phyloP scores from a whole-genome alignment of 2,797 vertebrate species.

The Leptodactylus fallax region DNA sequence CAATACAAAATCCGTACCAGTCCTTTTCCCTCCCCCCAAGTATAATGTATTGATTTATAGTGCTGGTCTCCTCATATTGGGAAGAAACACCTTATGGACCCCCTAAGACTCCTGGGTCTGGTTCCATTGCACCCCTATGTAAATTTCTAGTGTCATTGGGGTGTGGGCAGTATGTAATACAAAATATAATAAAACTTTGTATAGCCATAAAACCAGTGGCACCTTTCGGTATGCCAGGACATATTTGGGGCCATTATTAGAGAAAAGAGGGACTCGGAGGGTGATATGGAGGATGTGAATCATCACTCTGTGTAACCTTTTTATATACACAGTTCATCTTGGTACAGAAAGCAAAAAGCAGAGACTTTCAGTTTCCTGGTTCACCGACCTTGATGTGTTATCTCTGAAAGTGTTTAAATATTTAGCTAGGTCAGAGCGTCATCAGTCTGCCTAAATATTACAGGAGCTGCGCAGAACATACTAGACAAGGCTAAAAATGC shows the following conservation, averaged over 20 bases:
- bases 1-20: too few relatives aligned
- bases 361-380: slow-evolving; percentile 16
- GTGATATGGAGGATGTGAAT: neutral
- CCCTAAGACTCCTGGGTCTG: too few relatives aligned
- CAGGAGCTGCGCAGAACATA: neutral
- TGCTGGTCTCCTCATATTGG: too few relatives aligned
- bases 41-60: too few relatives aligned
- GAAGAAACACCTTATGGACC: too few relatives aligned
- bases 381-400: slow-evolving; percentile 42
- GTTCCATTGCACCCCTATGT: too few relatives aligned
- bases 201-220: neutral
- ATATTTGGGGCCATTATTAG: neutral
- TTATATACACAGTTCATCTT: neutral
- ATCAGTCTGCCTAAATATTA: slow-evolving; percentile 31
- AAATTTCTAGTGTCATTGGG: too few relatives aligned
- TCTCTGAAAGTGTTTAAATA: slow-evolving; percentile 53
- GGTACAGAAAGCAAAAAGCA: neutral
- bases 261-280: neutral
- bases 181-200: neutral
- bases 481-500: neutral
- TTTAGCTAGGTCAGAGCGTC: slow-evolving; percentile 44
- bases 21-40: too few relatives aligned
- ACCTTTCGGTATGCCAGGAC: neutral
- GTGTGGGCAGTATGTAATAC: neutral
- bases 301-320: neutral